Percentiles rank a stretch among this genome's conserved stretches.
phyloP scores from a whole-genome alignment of 2,113 vertebrate species.

The Myotis lucifugus region DNA sequence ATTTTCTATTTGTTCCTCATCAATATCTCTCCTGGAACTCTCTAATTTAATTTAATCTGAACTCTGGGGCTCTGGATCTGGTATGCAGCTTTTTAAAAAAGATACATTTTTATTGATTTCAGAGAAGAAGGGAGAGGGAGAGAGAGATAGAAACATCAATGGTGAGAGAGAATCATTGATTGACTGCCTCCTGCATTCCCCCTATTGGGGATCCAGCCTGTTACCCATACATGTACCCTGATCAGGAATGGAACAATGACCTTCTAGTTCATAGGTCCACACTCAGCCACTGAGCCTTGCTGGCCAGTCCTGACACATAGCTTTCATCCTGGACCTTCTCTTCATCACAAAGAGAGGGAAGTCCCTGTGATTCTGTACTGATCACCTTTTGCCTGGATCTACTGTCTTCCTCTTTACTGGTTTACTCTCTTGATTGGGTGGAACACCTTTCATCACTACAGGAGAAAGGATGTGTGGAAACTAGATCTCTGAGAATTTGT shows the following conservation, averaged over 20 bases:
- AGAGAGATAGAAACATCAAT: too few species aligned
- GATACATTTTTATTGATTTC: too few species aligned
- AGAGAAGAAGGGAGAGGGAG: too few species aligned
- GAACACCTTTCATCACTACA: background rate
- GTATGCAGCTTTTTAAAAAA: background rate
- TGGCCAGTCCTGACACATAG: too few species aligned
- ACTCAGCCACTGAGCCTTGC: too few species aligned
- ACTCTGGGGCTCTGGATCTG: background rate
- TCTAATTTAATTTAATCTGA: background rate
- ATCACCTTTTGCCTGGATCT: background rate
- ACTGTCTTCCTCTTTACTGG: background rate
- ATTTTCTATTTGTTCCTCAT: background rate
- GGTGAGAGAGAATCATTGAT: too few species aligned
- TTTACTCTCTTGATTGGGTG: background rate
- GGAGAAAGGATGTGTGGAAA: background rate
- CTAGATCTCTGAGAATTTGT: background rate
- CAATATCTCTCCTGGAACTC: background rate
- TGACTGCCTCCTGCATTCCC: too few species aligned
- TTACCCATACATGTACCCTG: too few species aligned
- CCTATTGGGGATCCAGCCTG: too few species aligned
- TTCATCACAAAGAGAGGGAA: background rate
- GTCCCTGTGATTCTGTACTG: background rate
- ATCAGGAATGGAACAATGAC: too few species aligned
- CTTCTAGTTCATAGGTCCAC: too few species aligned
- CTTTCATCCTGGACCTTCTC: background rate